Evolutionary conservation across 2,797 vertebrate genomes (phyloP).

Genomic region (Gambelia wislizenii): DNA sequence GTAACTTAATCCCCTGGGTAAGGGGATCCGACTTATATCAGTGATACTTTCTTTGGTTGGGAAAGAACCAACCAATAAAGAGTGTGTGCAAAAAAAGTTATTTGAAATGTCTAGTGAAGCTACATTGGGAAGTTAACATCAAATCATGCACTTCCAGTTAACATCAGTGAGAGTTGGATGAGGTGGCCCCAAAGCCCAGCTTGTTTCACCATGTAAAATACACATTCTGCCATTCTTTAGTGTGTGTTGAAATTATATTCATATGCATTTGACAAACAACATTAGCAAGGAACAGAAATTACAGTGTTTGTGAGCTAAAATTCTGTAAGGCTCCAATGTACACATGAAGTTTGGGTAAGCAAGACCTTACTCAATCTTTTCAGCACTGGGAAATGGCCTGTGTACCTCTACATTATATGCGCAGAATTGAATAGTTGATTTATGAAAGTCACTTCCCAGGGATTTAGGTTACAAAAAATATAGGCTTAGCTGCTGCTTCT

Average conservation of each 20-base stretch:
- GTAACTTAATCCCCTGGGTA: too few species aligned
- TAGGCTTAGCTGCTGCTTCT: fast-evolving
- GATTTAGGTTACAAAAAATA: background rate
- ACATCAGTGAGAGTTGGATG: background rate
- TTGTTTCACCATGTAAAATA: background rate
- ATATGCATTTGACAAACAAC: background rate
- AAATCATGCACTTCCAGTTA: background rate
- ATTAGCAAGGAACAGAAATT: background rate
- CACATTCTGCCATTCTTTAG: background rate
- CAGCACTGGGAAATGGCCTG: too few species aligned
- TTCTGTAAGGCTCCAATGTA: background rate
- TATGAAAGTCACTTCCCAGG: background rate
- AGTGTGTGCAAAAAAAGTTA: background rate
- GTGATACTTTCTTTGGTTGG: background rate
- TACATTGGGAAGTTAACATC: background rate
- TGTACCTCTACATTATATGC: background rate
- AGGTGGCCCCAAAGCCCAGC: background rate
- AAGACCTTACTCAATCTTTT: background rate
- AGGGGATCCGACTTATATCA: too few species aligned
- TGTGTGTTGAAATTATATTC: background rate
- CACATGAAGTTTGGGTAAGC: too few species aligned
- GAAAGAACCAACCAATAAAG: background rate
- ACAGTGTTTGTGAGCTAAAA: background rate
- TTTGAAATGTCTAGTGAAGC: background rate
- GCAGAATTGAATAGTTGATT: background rate